A percentile compares a stretch with the other conserved stretches of the same genome.
Evolutionary conservation across 2,113 vertebrate genomes (phyloP).

Genomic region (Scolopax mira): DNA sequence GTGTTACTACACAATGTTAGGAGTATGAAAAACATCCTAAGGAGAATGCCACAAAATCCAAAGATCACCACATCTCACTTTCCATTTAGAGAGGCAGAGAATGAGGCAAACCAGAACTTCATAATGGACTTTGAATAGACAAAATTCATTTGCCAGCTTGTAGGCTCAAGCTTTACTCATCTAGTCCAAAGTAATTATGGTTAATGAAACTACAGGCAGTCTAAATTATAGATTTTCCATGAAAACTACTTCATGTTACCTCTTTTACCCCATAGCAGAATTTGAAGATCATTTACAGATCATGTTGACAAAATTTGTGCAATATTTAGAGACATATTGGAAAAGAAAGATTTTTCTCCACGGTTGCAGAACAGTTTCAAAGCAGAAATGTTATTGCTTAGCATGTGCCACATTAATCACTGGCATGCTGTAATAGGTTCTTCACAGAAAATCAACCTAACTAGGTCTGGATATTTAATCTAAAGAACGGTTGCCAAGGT

Average conservation of each 20-base stretch:
- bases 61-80: background rate
- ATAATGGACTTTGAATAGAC: background rate
- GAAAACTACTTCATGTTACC: background rate
- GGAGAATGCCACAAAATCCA: background rate
- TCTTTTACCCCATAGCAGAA: background rate
- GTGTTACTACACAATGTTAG: background rate
- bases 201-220: background rate
- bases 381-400: background rate
- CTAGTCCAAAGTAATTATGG: background rate
- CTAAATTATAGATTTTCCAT: background rate
- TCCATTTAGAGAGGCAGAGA: background rate
- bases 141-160: background rate
- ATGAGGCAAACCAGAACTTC: background rate
- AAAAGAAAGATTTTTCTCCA: background rate
- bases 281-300: background rate
- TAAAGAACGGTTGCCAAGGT: background rate
- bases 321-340: background rate
- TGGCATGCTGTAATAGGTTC: background rate
- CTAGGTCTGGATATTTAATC: background rate
- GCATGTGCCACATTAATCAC: background rate
- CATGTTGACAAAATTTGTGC: background rate
- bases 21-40: background rate
- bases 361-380: background rate
- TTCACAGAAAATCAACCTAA: background rate
- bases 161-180: background rate